These are phyloP conservation scores for Cosmia trapezina DNA, from an alignment of 2,888 invertebrate genomes.

Conservation along the genomic window DNA sequence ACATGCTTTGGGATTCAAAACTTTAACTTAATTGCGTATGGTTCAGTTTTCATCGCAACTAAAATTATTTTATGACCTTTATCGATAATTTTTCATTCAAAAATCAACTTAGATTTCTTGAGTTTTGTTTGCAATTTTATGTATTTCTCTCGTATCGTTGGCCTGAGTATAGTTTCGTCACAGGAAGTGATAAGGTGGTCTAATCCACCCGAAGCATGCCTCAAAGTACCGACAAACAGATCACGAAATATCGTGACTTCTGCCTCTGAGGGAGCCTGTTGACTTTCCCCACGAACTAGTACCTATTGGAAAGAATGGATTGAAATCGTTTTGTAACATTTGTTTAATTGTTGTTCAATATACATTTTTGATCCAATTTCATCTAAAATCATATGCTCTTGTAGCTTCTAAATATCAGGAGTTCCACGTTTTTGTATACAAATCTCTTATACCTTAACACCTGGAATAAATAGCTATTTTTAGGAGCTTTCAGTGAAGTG, in stretches of 20 bases:
- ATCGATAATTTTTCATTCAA: no score
- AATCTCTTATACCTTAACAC: neutral
- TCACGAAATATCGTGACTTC: conserved; percentile 46
- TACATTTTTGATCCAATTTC: neutral
- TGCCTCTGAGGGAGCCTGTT: conserved; percentile 36
- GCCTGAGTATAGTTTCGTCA: neutral
- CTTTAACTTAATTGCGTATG: no score
- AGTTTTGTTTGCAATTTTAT: no score
- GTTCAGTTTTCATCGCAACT: no score
- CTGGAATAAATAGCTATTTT: neutral
- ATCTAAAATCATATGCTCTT: neutral
- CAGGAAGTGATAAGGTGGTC: conserved; percentile 20
- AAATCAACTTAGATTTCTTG: no score
- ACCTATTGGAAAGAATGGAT: conserved; percentile 19
- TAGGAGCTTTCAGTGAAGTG: neutral
- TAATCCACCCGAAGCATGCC: conserved; percentile 2
- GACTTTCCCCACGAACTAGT: conserved; percentile 42
- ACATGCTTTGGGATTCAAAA: no score
- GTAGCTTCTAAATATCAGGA: neutral
- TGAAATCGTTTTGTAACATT: conserved; percentile 8
- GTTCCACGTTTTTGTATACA: neutral
- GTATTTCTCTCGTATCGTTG: no score
- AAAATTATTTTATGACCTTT: no score
- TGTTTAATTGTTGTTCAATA: neutral
- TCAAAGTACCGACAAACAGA: conserved; percentile 13